Base-by-base conservation (phyloP, 2,888 invertebrate genomes). In the Blastobasis lacticolella region DNA sequence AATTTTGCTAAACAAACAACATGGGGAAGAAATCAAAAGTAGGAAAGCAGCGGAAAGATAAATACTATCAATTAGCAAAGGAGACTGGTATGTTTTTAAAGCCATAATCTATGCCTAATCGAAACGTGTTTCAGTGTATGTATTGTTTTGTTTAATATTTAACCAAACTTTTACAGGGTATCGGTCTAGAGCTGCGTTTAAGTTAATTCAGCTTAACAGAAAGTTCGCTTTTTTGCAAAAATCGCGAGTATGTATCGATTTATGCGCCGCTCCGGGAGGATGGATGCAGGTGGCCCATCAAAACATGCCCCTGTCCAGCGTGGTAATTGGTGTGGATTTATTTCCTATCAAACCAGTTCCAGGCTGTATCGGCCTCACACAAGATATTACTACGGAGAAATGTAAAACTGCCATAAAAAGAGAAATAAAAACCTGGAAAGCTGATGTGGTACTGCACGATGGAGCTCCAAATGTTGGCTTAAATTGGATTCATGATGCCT, bases 281-380 rank as follows among this genome's bases (percentile, higher is more conserved):
- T 99, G 99, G 99, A 96, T 99, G 94, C 99, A 97, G 85, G 99
- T 99, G 50, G 99, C 98, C 48, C 94, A 95, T 67, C 95, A 99
- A 78, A 96, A 97, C 75, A 98, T 99, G 97, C 99, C 99, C 0
- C 91, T 98, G 0, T 97, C 98, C 5, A 97, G 97, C 72, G 90
- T 98, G 51, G 96, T 99, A 9, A 90, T 99, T 49, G 98, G 98
- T 51, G 95, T 99, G 40, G 99, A 99, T 90, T 90, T 99, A 73
- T 98, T 94, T 66, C 97, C 98, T 0, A 99, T 99, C 59, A 88
- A 88, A 60, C 72, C 95, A 0, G 94, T 99, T 49, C 94, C 95
- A 0, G 97, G 97, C 23, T 97, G 97, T 66, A 95, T 97, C 49
- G 92, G 94, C 46, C 81, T 99, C 5, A 92, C 94, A 38, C 97